Evolutionary conservation across 2,113 vertebrate genomes (phyloP), one percentile per base, ranked within the genome.

Genomic region (Montifringilla adamsi): DNA sequence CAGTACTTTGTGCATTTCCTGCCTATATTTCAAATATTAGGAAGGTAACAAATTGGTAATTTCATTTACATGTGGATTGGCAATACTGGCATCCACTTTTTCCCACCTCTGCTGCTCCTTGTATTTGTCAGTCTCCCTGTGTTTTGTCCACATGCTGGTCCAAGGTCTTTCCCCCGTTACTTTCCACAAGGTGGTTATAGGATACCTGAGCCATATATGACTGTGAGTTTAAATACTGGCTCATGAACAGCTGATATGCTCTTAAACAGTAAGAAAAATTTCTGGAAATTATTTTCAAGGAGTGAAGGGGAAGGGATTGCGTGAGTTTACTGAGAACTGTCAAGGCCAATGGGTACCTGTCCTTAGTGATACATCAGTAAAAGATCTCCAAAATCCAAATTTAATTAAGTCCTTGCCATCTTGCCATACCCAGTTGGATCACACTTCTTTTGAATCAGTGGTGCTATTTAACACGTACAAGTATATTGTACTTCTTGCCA

Each of bases 391-490:
- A 79, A 56, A 91, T 37, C n/a, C 18, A 53, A 2, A 70, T 69
- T 73, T 62, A 72, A 19, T 60, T 87, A 10, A 41, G 14, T 58
- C 60, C 28, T 55, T 79, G 24, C 26, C 47, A 17, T 56, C n/a
- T 69, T 76, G 7, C 23, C 26, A 27, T 46, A 37, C 4, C 3
- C 18, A n/a, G 8, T 1, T 52, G 43, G 46, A 88, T 73, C 44
- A 52, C 24, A 76, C 60, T 23, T 68, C 41, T 52, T 75, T 73
- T 37, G 72, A 60, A 63, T 50, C 20, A 26, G 8, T 20, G 16
- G 11, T 30, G 24, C 9, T 77, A 14, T 39, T 73, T 47, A 80
- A 43, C 7, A 44, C 0, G 0, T 33, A 22, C 19, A 37, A 44
- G 33, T 44, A 33, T 19, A 15, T 69, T 33, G 6, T 7, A 18